Evolutionary conservation across 1,140 invertebrate species (phyloP).

Genomic region (Scaptomyza pallida): DNA sequence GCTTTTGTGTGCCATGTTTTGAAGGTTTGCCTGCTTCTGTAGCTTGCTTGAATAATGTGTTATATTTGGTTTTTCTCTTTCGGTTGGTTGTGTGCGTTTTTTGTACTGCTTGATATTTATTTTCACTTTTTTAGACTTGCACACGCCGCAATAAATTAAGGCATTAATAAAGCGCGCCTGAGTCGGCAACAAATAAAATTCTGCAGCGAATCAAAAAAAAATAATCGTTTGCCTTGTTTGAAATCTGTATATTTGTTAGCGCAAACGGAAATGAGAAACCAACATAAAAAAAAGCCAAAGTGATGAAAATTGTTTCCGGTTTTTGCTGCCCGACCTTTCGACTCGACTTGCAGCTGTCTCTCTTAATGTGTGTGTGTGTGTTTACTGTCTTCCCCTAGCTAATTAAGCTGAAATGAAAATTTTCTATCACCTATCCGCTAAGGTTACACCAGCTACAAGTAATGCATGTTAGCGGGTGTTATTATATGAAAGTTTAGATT

Average conservation of each 20-base stretch:
- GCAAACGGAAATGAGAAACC: slow-evolving; percentile 17
- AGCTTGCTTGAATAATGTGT: slow-evolving; percentile 3
- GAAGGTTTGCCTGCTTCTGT: neutral
- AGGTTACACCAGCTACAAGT: slow-evolving; percentile 38
- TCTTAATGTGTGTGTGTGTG: neutral
- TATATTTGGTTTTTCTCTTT: neutral
- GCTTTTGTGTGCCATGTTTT: slow-evolving; percentile 25
- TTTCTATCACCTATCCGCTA: slow-evolving; percentile 34
- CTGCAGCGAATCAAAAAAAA: slow-evolving; percentile 43
- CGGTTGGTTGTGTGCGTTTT: slow-evolving; percentile 7
- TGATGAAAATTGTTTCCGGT: slow-evolving; percentile 46
- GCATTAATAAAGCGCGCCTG: slow-evolving; percentile 71
- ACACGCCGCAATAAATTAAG: slow-evolving; percentile 43
- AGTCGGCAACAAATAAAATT: slow-evolving; percentile 64
- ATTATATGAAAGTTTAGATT: slow-evolving; percentile 27
- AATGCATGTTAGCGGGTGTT: neutral
- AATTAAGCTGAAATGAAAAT: slow-evolving; percentile 70
- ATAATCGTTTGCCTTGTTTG: slow-evolving; percentile 48
- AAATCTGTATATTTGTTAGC: slow-evolving; percentile 17
- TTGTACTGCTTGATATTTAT: slow-evolving; percentile 22
- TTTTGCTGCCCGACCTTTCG: slow-evolving; percentile 23
- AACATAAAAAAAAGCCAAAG: slow-evolving; percentile 1
- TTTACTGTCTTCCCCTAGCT: slow-evolving; percentile 38
- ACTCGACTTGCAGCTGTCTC: slow-evolving; percentile 3
- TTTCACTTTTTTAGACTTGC: slow-evolving; percentile 49